Evolutionary conservation across 1,140 invertebrate species (phyloP).

Genomic region (silkworm (Bombyx mori)): DNA sequence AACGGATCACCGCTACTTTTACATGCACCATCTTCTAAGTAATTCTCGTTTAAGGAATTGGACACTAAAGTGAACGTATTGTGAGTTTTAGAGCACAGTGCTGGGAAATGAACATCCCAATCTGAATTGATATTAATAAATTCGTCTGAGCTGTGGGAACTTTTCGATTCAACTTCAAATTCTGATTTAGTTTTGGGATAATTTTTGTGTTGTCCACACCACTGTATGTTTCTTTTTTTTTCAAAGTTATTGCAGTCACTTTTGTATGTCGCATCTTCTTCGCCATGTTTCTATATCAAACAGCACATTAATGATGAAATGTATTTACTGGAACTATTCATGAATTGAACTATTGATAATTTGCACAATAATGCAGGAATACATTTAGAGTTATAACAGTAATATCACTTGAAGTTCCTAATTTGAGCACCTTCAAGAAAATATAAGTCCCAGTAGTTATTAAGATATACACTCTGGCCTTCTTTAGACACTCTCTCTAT

Average conservation of each 20-base stretch:
- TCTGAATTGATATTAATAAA: slow-evolving; percentile 53
- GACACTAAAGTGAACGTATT: slow-evolving; percentile 54
- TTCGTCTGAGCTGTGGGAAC: slow-evolving; percentile 42
- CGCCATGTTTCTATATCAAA: slow-evolving; percentile 20
- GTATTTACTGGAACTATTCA: slow-evolving; percentile 36
- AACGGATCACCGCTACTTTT: slow-evolving; percentile 55
- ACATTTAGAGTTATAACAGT: too few species aligned
- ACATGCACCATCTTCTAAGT: slow-evolving; percentile 33
- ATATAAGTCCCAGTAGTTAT: too few species aligned
- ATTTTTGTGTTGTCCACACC: slow-evolving; percentile 51
- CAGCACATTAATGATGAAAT: too few species aligned
- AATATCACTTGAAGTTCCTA: too few species aligned
- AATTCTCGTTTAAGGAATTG: slow-evolving; percentile 41
- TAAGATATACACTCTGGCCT: too few species aligned
- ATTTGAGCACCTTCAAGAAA: too few species aligned
- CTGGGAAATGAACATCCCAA: slow-evolving; percentile 59
- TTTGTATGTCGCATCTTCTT: slow-evolving; percentile 42
- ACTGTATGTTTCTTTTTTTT: slow-evolving; percentile 33
- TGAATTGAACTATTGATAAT: neutral
- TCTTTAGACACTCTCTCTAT: too few species aligned
- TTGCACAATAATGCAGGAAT: too few species aligned
- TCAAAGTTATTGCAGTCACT: slow-evolving; percentile 33
- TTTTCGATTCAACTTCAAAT: slow-evolving; percentile 29
- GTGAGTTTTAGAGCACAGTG: slow-evolving; percentile 50
- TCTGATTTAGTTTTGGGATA: slow-evolving; percentile 51